Evolutionary conservation across 23 tunicate genomes (phyloP).

Genomic region (Styela clava): DNA sequence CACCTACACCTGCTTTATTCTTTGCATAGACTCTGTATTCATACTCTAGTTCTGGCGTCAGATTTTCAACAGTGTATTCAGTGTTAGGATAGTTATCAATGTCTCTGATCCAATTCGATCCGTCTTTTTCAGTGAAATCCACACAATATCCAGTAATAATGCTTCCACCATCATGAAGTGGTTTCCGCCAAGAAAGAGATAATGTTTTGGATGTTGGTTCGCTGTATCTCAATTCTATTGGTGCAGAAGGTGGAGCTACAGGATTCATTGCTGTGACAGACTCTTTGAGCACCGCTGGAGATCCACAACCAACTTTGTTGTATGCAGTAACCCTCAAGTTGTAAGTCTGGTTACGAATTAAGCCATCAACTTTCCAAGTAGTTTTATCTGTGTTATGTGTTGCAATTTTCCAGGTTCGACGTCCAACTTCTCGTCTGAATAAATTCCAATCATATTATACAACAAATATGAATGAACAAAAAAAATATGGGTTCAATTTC

Average conservation of each 20-base stretch:
- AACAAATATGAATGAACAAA: not conserved
- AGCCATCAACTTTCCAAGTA: constrained; percentile 30
- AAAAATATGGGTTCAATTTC: not conserved
- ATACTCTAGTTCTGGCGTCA: constrained; percentile 17
- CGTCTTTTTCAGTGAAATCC: constrained; percentile 17
- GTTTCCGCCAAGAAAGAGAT: constrained; percentile 25
- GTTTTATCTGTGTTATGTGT: constrained; percentile 16
- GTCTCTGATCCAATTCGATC: constrained; percentile 14
- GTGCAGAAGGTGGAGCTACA: constrained; percentile 17
- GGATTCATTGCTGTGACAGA: constrained; percentile 28
- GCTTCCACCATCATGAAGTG: constrained; percentile 25
- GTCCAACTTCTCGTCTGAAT: constrained; percentile 29
- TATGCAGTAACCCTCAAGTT: constrained; percentile 25
- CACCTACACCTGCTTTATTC: constrained; percentile 18
- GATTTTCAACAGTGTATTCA: constrained; percentile 1
- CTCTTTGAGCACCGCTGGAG: not conserved
- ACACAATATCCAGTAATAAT: constrained; percentile 28
- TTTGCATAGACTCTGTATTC: constrained; percentile 19
- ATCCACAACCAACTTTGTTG: constrained; percentile 34
- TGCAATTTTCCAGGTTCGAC: constrained; percentile 35
- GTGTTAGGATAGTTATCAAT: constrained; percentile 6
- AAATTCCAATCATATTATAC: no score
- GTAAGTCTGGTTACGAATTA: constrained; percentile 26
- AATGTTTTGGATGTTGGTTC: constrained; percentile 28
- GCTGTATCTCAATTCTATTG: constrained; percentile 7